These are phyloP conservation scores for Hippopotamyrus pictus DNA, from an alignment of 2,797 vertebrate genomes.

Conservation along the genomic window DNA sequence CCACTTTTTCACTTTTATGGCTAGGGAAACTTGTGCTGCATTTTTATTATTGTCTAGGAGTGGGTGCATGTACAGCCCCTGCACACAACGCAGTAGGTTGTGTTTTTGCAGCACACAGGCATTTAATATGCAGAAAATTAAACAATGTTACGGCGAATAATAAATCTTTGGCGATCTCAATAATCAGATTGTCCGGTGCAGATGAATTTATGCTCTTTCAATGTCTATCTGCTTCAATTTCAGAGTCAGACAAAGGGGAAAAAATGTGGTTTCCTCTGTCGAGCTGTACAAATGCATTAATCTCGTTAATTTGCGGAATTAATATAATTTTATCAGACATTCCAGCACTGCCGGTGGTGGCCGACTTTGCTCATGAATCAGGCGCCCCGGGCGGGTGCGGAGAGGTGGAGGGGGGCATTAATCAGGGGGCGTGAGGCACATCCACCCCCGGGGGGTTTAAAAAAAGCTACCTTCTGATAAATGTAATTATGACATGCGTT, in stretches of 20 bases:
- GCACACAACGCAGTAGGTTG: neutral
- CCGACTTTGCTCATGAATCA: constrained; percentile 79
- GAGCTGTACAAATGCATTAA: constrained; percentile 86
- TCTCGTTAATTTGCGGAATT: constrained; percentile 97
- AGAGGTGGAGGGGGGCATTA: constrained; percentile 69
- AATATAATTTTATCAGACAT: constrained; percentile 99
- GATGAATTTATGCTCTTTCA: constrained; percentile 98
- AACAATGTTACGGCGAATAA: constrained; percentile 41
- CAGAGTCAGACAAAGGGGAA: constrained; percentile 72
- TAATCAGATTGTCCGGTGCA: constrained; percentile 74
- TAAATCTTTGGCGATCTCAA: constrained; percentile 76
- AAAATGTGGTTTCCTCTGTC: constrained; percentile 69
- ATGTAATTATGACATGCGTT: constrained; percentile 71
- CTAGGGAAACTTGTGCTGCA: neutral
- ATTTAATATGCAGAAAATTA: constrained; percentile 37
- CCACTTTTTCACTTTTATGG: neutral
- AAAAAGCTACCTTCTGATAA: constrained; percentile 61
- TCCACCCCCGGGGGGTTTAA: constrained; percentile 68
- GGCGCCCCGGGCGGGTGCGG: constrained; percentile 67
- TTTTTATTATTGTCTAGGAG: neutral
- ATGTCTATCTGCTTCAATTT: constrained; percentile 96
- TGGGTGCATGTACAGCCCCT: neutral
- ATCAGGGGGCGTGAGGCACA: constrained; percentile 72
- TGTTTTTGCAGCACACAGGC: neutral
- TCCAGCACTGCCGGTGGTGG: constrained; percentile 83